phyloP scores from a whole-genome alignment of 2,888 invertebrate genomes.

The Calameuta pallipes region DNA sequence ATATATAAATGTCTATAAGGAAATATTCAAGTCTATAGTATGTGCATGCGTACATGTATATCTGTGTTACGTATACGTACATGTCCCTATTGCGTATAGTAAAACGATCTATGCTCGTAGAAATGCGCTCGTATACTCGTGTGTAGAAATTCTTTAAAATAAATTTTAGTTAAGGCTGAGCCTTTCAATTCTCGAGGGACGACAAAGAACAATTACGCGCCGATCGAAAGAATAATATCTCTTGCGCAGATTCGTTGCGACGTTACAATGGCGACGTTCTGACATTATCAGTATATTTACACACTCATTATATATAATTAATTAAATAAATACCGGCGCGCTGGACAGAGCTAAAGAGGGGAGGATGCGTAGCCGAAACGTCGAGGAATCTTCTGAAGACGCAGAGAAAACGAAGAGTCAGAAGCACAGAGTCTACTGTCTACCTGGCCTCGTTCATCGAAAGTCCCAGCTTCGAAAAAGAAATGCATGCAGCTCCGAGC shows the following conservation, averaged over 20 bases:
- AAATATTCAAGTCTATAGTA: not conserved
- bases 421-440: not conserved
- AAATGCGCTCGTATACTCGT: not conserved
- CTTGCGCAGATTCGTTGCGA: not conserved
- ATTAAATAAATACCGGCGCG: constrained; percentile 1
- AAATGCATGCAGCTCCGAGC: not conserved
- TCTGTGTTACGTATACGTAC: constrained; percentile 13
- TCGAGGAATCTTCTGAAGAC: not conserved
- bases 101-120: constrained; percentile 18
- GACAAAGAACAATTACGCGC: not conserved
- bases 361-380: not conserved
- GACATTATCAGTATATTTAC: not conserved
- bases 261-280: not conserved
- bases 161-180: not conserved
- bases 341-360: not conserved
- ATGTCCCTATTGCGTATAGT: constrained; percentile 1
- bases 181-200: not conserved
- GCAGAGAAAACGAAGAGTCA: too few species aligned
- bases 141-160: not conserved
- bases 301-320: not conserved
- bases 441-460: not conserved
- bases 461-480: not conserved
- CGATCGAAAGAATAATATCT: not conserved
- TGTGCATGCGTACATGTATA: constrained; percentile 1
- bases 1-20: not conserved